Conservation (phyloP, 2,113 vertebrate species). For the Aplodontia rufa region DNA sequence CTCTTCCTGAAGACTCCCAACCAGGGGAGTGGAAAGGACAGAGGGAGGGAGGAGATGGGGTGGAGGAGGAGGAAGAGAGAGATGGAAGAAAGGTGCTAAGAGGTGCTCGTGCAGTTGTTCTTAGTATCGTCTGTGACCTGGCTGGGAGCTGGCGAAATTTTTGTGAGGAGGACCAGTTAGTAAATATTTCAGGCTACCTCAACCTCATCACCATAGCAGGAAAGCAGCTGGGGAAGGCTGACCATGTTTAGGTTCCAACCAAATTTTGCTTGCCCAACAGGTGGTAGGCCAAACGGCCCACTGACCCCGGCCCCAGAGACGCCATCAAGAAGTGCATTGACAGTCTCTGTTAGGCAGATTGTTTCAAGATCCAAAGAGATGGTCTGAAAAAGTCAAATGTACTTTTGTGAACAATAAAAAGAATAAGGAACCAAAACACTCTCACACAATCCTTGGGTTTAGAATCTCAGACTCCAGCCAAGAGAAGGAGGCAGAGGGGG, state of each 20-base stretch:
- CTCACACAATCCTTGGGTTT: neutral
- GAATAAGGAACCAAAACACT: neutral
- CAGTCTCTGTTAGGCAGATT: neutral
- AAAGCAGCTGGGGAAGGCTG: neutral
- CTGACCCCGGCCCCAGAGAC: neutral
- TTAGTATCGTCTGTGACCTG: neutral
- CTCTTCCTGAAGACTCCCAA: neutral
- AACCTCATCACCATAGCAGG: neutral
- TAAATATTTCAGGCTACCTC: neutral
- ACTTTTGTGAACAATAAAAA: neutral
- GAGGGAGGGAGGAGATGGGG: neutral
- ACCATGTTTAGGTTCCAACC: neutral
- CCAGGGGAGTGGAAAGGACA: no score
- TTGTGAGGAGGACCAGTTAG: neutral
- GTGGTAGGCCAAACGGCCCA: neutral
- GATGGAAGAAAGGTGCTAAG: neutral
- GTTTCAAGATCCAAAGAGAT: neutral
- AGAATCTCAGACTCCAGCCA: neutral
- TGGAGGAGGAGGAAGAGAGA: neutral
- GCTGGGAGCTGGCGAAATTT: neutral
- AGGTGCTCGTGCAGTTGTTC: neutral
- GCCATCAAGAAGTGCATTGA: neutral
- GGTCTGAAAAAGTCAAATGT: slow-evolving; percentile 20
- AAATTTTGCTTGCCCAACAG: neutral
- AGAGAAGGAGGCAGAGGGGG: neutral